Conservation (phyloP, 2,888 invertebrate genomes). For the Coelinius sp. region DNA sequence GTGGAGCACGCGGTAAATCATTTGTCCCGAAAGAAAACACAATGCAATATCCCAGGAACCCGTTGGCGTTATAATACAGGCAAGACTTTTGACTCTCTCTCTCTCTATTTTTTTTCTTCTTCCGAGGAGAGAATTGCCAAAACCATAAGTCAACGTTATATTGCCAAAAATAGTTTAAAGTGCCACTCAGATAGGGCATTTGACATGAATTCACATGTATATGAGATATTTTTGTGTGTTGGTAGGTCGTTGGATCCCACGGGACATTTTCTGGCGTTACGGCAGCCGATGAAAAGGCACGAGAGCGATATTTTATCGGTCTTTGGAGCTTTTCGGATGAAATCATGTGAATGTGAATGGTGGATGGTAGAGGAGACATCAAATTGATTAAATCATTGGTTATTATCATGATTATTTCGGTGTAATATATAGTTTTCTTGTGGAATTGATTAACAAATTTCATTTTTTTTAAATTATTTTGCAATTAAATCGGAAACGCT, state of each 20-base stretch:
- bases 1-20: conserved; percentile 66
- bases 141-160: conserved; percentile 69
- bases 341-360: conserved; percentile 32
- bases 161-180: conserved; percentile 70
- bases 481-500: too few relatives aligned
- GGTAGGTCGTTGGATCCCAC: conserved; percentile 12
- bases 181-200: conserved; percentile 57
- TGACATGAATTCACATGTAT: conserved; percentile 28
- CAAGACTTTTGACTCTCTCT: conserved; percentile 40
- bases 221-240: conserved; percentile 9
- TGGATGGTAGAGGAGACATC: conserved; percentile 1
- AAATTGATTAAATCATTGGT: conserved; percentile 11
- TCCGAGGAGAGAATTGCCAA: conserved; percentile 54
- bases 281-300: conserved; percentile 11
- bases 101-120: conserved; percentile 30
- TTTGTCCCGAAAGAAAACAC: conserved; percentile 69
- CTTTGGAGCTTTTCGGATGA: conserved; percentile 31
- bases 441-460: too few relatives aligned
- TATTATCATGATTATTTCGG: neutral
- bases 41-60: conserved; percentile 56
- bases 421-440: neutral
- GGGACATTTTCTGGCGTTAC: conserved; percentile 23
- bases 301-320: conserved; percentile 34
- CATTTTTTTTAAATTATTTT: too few relatives aligned
- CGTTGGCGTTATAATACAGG: conserved; percentile 24